Evolutionary conservation across 2,888 invertebrate species (phyloP), one percentile per base, ranked within the genome.

Genomic region (Argyra leucocephala): DNA sequence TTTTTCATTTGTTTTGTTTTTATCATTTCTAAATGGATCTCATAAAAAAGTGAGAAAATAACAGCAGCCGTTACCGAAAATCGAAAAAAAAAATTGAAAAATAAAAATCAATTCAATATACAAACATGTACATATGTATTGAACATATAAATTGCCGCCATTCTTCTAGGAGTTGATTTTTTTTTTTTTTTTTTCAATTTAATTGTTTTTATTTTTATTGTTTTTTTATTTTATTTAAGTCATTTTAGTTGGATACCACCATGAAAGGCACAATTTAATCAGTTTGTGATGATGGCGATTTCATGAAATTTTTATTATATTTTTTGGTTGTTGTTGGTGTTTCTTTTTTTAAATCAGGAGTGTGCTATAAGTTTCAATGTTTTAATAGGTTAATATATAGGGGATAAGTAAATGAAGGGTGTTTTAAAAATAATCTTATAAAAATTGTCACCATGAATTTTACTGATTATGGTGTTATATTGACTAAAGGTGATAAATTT

Each of bases 21-120:
- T 48, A 18, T 48, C 5, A 5, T 48, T 48, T 37, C 3, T 48
- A 48, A 48, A 48, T 48, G 48, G 18, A n/a, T 15, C 18, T 5
- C 18, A 48, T 48, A 48, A 48, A n/a, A 48, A 48, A 48, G 48
- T 48, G 48, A 48, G 48, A 48, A 48, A 48, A 48, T 48, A 48
- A 48, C 48, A 48, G n/a, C 48, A 18, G 48, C n/a, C 18, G 48
- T 48, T 48, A 48, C 48, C 15, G 48, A 48, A 48, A 48, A 48
- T n/a, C 48, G 15, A 31, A 7, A 31, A 31, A 31, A 31, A 31
- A 31, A 31, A 31, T 7, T 2, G 4, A 31, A n/a, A n/a, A n/a
- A n/a, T n/a, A n/a, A n/a, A 6, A 2, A 10, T 1, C 31, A 10
- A 31, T 7, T 31, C 1, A 26, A 26, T 31, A 31, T 31, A 6